Base-by-base conservation (phyloP, 2,888 invertebrate species). In the Caradrina clavipalpis region DNA sequence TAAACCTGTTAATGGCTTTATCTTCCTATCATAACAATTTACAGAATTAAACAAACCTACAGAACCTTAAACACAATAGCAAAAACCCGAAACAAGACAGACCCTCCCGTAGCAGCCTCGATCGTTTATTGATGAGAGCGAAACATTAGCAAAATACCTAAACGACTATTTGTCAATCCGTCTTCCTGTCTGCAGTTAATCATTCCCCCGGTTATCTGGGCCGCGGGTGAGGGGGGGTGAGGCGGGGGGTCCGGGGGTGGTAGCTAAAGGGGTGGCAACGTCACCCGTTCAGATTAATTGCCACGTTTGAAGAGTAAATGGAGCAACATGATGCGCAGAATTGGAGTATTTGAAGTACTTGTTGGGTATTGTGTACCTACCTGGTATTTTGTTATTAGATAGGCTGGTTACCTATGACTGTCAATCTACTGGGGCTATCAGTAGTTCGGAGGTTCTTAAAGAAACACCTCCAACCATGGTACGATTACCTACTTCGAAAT, bases 121-220 rank as follows among this genome's bases (percentile, higher is more conserved):
- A 91, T 92, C 91, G 92, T 93, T 93, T 93, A 95, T 95, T 95
- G 94, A 94, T 94, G 95, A 94, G 93, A 89, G 87, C 84, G 89
- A 86, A 85, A 89, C 95, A 95, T 95, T 95, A 95, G 95, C 94
- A 91, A 94, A 86, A 95, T 95, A 93, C 95, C 95, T 92, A 93
- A 95, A 92, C 92, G 94, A 94, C 95, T 95, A 95, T 95, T 95
- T 95, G 95, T 95, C 95, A 95, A 94, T 95, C 94, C 92, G 93
- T 94, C 95, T 96, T 94, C 93, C 95, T 92, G 95, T 92, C 94
- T 94, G 90, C 92, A 92, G 93, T 95, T 95, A 96, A 95, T 95
- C 95, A 95, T 95, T 92, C 92, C 89, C 89, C 90, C 83, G 90
- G 91, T 92, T 93, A 93, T 93, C 91, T 90, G 89, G 88, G 87